These are phyloP conservation scores for Calephelis nemesis DNA, from an alignment of 1,140 invertebrate genomes.

Conservation along the genomic window DNA sequence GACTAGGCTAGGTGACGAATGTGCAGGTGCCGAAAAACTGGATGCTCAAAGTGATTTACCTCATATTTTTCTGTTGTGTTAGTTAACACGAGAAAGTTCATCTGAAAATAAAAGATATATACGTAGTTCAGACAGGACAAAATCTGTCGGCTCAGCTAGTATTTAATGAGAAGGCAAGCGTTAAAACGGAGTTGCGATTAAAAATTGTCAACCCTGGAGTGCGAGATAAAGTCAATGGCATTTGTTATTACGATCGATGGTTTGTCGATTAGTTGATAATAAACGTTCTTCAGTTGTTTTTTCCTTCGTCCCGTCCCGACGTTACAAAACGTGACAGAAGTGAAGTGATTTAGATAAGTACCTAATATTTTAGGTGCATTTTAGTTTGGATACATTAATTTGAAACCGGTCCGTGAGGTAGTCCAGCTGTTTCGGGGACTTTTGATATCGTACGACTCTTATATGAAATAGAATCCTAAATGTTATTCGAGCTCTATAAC, in stretches of 20 bases:
- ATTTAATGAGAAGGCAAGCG: no score
- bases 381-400: conserved; percentile 1
- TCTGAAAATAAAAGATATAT: no score
- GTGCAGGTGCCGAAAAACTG: no score
- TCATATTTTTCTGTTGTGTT: no score
- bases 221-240: conserved; percentile 15
- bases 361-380: conserved; percentile 5
- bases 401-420: background rate
- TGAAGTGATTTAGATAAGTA: conserved; percentile 14
- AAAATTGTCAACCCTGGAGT: no score
- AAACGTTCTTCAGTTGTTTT: conserved; percentile 2
- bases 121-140: no score
- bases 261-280: conserved; percentile 13
- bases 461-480: background rate
- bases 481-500: background rate
- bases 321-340: conserved; percentile 13
- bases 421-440: background rate
- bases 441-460: background rate
- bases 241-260: conserved; percentile 14
- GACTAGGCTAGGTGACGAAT: no score
- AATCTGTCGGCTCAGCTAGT: no score
- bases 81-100: no score
- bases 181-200: no score
- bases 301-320: background rate
- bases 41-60: no score